Conservation (phyloP, 2,113 vertebrate species). For the Leuciscus idus region DNA sequence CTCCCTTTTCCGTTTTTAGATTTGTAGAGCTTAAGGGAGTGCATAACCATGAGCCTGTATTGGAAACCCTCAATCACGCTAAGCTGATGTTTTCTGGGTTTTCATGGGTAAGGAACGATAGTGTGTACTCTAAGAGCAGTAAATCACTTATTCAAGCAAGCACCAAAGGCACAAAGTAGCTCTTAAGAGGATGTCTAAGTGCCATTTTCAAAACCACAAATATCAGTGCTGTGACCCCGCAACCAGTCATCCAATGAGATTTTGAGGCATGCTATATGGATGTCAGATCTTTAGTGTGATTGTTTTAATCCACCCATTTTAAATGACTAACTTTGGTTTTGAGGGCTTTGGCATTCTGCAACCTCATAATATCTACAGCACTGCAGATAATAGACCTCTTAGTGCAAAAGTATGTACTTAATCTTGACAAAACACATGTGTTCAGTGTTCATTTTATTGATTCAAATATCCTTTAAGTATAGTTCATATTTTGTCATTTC, state of each 20-base stretch:
- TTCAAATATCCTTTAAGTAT: neutral
- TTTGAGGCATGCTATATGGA: constrained; percentile 5
- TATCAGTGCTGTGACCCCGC: constrained; percentile 24
- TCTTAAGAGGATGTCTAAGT: constrained; percentile 34
- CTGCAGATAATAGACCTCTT: constrained; percentile 81
- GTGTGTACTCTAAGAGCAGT: constrained; percentile 25
- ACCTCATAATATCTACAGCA: constrained; percentile 69
- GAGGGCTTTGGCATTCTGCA: constrained; percentile 17
- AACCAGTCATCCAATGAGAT: constrained; percentile 12
- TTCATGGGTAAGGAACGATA: neutral
- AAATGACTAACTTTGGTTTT: constrained; percentile 48
- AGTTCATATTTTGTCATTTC: neutral
- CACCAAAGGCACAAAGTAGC: constrained; percentile 36
- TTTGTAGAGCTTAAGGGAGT: constrained; percentile 31
- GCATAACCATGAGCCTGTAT: constrained; percentile 4
- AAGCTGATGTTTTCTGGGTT: constrained; percentile 29
- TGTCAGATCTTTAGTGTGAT: constrained; percentile 29
- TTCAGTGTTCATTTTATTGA: constrained; percentile 43
- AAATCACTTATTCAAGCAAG: constrained; percentile 48
- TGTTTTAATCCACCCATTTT: constrained; percentile 54
- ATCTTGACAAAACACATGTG: constrained; percentile 84
- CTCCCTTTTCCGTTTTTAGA: constrained; percentile 28
- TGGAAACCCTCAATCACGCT: constrained; percentile 39
- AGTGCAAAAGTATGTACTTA: constrained; percentile 83
- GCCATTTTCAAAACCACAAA: constrained; percentile 35